Evolutionary conservation across 2,113 vertebrate species (phyloP), one percentile per base, ranked within the genome.

Genomic region (Taxidea taxus): DNA sequence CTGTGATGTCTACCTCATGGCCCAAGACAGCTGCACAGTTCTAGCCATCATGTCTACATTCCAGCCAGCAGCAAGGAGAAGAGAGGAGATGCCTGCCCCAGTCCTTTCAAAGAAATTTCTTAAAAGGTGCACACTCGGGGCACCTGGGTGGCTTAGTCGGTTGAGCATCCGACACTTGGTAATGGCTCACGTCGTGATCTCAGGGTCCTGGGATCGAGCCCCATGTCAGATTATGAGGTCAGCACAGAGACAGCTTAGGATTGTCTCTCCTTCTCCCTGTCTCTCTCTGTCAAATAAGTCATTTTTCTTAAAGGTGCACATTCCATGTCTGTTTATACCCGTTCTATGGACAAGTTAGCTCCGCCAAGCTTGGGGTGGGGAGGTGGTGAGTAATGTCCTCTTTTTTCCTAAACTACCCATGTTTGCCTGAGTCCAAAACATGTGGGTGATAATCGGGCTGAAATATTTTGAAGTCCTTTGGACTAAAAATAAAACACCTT

Each of bases 321-420:
- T 0, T 12, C 81, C 13, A n/a, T 0, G 0, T 31, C 6, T 1
- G 3, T 62, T 77, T 70, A 11, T 3, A 29, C 58, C 14, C 44
- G 8, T 20, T 51, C 4, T 9, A 12, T 2, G 51, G 1, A 15
- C 23, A 4, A 47, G 29, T 49, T 25, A 25, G 66, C 29, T 10
- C 49, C 29, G 60, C 34, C 18, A 10, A 44, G 31, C 62, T 39
- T 39, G 18, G 49, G 44, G 7, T 47, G n/a, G 7, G 70, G 29
- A 10, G 3, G 51, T 13, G 14, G 20, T 47, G 4, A 0, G 1
- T 44, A 31, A 85, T 7, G 2, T 23, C 8, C 4, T 85, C 27
- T 75, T 68, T 75, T 54, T 49, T 10, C 31, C 9, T 51, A 82
- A 64, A 62, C 23, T 5, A 75, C 4, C 7, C 15, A 42, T 29